Evolutionary conservation across 2,888 invertebrate species (phyloP).

Genomic region (Zelleria hepariella): DNA sequence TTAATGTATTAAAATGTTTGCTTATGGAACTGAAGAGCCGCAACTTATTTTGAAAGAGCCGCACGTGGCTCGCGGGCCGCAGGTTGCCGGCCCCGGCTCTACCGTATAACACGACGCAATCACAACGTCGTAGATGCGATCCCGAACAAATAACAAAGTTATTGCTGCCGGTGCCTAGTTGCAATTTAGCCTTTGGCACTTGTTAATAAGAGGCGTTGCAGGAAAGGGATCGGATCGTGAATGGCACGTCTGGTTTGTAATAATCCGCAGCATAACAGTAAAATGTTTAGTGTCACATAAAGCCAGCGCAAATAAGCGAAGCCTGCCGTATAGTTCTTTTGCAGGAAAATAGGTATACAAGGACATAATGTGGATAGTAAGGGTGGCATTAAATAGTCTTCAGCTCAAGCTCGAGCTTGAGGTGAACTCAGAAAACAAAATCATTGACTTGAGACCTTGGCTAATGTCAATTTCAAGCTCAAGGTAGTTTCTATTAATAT

Average conservation of each 20-base stretch:
- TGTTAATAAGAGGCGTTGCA: not conserved
- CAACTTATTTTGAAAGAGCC: too few relatives aligned
- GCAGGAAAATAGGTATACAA: not conserved
- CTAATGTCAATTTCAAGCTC: too few relatives aligned
- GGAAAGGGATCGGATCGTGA: not conserved
- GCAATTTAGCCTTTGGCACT: not conserved
- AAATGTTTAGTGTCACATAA: constrained; percentile 2
- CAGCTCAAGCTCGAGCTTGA: too few relatives aligned
- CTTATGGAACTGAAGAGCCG: too few relatives aligned
- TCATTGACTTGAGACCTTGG: too few relatives aligned
- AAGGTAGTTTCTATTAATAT: too few relatives aligned
- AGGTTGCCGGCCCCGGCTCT: too few relatives aligned
- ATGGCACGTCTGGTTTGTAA: not conserved
- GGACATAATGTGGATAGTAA: too few relatives aligned
- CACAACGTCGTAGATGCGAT: not conserved
- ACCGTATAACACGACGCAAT: not conserved
- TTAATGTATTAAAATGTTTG: too few relatives aligned
- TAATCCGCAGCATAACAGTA: not conserved
- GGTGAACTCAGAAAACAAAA: too few relatives aligned
- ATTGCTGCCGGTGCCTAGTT: not conserved
- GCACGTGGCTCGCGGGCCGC: too few relatives aligned
- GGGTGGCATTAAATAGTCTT: too few relatives aligned
- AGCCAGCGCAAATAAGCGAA: not conserved
- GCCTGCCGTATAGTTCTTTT: not conserved
- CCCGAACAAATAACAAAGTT: not conserved